These are phyloP conservation scores for Rostratula benghalensis DNA, from an alignment of 2,113 vertebrate genomes.

Conservation along the genomic window DNA sequence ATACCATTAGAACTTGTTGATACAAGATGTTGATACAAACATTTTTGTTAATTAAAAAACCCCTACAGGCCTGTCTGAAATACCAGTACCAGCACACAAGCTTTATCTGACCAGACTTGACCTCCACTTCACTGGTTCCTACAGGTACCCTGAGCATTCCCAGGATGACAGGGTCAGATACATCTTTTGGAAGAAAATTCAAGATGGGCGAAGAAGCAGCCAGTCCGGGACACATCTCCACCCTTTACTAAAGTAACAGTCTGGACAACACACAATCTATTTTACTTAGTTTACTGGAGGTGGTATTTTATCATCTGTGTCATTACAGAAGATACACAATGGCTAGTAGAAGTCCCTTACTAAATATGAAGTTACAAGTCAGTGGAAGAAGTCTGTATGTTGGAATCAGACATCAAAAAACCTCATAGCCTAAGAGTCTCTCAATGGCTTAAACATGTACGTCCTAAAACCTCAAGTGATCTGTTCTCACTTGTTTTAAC, in stretches of 20 bases:
- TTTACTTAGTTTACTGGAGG: not conserved
- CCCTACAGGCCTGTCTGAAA: not conserved
- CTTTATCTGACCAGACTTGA: not conserved
- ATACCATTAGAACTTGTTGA: not conserved
- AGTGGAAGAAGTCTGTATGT: not conserved
- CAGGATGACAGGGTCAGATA: not conserved
- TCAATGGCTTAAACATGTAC: not conserved
- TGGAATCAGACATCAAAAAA: not conserved
- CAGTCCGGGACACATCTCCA: not conserved
- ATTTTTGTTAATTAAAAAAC: not conserved
- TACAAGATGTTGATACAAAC: not conserved
- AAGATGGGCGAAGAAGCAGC: not conserved
- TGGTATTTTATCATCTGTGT: not conserved
- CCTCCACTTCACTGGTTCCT: not conserved
- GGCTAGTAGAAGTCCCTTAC: not conserved
- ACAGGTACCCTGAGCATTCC: not conserved
- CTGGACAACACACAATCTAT: not conserved
- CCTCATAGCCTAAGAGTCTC: not conserved
- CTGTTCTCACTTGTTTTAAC: conserved; percentile 26
- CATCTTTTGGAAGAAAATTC: not conserved
- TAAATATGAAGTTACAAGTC: not conserved
- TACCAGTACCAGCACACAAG: not conserved
- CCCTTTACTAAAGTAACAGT: not conserved
- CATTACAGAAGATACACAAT: not conserved
- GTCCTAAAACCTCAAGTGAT: not conserved